Percentiles rank a stretch among this genome's conserved stretches.
Conservation (phyloP, 2,797 vertebrate species). For the Centroberyx gerrardi region DNA sequence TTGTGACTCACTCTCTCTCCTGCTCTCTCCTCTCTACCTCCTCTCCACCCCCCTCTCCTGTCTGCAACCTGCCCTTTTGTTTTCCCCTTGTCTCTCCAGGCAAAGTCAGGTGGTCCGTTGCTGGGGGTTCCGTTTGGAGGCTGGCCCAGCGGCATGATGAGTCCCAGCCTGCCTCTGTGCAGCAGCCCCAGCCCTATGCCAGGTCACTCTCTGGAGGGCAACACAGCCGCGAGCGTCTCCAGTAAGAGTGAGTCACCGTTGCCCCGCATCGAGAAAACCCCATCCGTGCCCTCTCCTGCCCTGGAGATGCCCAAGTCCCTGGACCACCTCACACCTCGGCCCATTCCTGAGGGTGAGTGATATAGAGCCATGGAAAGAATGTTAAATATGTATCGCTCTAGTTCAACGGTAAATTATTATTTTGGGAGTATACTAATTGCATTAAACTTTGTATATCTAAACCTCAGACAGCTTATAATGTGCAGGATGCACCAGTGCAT, state of each 20-base stretch:
- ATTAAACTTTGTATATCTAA: background rate
- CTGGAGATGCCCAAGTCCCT: conserved; percentile 93
- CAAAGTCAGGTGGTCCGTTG: conserved; percentile 91
- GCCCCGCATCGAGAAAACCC: conserved; percentile 89
- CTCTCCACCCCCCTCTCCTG: conserved; percentile 14
- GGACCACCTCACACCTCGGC: conserved; percentile 90
- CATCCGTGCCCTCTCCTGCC: conserved; percentile 83
- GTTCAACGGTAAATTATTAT: background rate
- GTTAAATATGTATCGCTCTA: too few relatives aligned
- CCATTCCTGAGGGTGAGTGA: conserved; percentile 93
- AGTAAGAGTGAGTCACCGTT: conserved; percentile 95
- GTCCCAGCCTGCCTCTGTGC: conserved; percentile 90
- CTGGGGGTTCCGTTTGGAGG: conserved; percentile 93
- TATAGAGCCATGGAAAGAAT: background rate
- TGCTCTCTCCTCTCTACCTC: background rate
- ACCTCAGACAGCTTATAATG: too few relatives aligned
- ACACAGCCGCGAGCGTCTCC: conserved; percentile 89
- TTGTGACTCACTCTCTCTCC: background rate
- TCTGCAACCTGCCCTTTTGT: conserved; percentile 5
- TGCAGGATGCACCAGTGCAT: too few relatives aligned
- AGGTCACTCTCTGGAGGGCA: conserved; percentile 90
- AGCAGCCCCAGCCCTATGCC: conserved; percentile 90
- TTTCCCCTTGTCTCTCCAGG: conserved; percentile 76
- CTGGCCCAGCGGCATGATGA: conserved; percentile 91
- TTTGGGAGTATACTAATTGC: background rate